Conservation (phyloP, 2,113 vertebrate genomes). For the Chitala chitala region DNA sequence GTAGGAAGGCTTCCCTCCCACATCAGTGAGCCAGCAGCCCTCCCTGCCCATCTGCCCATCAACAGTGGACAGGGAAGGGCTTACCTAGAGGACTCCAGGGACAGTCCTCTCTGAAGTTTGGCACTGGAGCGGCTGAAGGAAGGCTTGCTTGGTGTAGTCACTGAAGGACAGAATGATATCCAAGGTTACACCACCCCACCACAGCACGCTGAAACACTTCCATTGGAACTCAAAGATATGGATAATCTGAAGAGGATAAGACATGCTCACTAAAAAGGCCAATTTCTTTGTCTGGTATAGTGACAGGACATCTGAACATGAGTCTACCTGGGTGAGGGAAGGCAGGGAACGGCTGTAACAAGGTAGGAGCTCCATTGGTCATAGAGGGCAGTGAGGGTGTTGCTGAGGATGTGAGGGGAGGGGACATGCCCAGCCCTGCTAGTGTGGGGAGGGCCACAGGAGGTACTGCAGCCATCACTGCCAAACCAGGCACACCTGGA, state of each 20-base stretch:
- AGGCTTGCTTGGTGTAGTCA: constrained; percentile 84
- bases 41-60: too few relatives aligned
- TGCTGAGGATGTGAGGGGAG: constrained; percentile 80
- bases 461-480: constrained; percentile 70
- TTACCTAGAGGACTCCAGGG: constrained; percentile 83
- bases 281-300: too few relatives aligned
- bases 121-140: constrained; percentile 84
- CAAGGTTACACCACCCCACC: not conserved
- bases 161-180: constrained; percentile 34
- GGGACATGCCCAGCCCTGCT: constrained; percentile 87
- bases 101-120: constrained; percentile 87
- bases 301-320: not conserved
- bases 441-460: constrained; percentile 84
- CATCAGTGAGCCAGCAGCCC: too few relatives aligned
- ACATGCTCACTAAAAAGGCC: too few relatives aligned
- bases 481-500: constrained; percentile 75
- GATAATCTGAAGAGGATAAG: too few relatives aligned
- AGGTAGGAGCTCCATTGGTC: constrained; percentile 83
- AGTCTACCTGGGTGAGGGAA: constrained; percentile 82
- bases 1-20: not conserved
- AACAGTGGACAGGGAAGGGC: too few relatives aligned
- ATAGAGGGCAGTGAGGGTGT: constrained; percentile 79
- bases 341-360: constrained; percentile 82
- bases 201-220: not conserved
- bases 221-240: not conserved